Evolutionary conservation across 2,888 invertebrate genomes (phyloP).

Genomic region (Altica lythri): DNA sequence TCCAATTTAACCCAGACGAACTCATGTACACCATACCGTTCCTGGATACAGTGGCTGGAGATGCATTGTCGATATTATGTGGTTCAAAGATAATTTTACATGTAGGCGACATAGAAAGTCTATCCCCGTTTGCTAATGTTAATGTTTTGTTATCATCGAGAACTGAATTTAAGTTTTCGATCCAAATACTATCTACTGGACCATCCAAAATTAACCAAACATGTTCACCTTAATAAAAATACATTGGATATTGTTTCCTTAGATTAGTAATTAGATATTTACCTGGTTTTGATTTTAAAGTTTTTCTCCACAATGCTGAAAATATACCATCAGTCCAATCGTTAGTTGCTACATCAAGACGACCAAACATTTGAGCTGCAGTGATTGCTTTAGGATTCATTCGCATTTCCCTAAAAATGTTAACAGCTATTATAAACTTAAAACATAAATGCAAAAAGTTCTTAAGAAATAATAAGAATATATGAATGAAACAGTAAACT

Average conservation of each 20-base stretch:
- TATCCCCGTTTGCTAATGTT: constrained; percentile 93
- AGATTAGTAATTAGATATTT: constrained; percentile 1
- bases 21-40: constrained; percentile 86
- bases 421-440: too few species aligned
- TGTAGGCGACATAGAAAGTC: constrained; percentile 90
- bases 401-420: constrained; percentile 89
- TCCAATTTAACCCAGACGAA: constrained; percentile 92
- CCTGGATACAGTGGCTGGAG: constrained; percentile 92
- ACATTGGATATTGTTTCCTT: background rate
- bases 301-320: constrained; percentile 94
- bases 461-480: too few species aligned
- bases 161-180: constrained; percentile 96
- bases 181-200: constrained; percentile 97
- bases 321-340: constrained; percentile 99
- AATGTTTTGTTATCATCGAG: constrained; percentile 95
- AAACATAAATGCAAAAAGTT: too few species aligned
- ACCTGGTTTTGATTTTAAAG: constrained; percentile 83
- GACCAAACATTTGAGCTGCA: constrained; percentile 96
- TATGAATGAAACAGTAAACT: too few species aligned
- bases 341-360: constrained; percentile 94
- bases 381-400: constrained; percentile 99
- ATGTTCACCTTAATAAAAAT: constrained; percentile 66
- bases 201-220: constrained; percentile 96
- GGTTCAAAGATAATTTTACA: constrained; percentile 97
- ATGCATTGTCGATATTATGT: constrained; percentile 96